phyloP scores from a whole-genome alignment of 1,140 invertebrate species.

The Pararge aegeria region DNA sequence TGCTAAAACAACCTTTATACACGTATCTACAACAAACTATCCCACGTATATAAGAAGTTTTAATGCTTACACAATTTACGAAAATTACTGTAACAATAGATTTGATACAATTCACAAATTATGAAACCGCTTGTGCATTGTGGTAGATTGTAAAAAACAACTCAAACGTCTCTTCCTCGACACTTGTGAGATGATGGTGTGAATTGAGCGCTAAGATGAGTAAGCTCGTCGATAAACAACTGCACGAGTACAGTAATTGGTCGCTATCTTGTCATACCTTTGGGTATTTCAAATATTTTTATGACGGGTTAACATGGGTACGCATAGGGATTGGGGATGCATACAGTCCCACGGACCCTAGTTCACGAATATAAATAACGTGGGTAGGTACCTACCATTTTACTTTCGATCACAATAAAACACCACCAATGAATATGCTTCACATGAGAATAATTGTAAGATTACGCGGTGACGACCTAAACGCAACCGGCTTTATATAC shows the following conservation, averaged over 20 bases:
- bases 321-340: constrained; percentile 9
- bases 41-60: too few species aligned
- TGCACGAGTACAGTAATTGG: constrained; percentile 67
- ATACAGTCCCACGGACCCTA: constrained; percentile 12
- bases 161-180: constrained; percentile 47
- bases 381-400: too few species aligned
- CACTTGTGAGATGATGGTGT: constrained; percentile 76
- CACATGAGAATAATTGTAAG: too few species aligned
- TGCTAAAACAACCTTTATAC: too few species aligned
- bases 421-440: too few species aligned
- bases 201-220: constrained; percentile 74
- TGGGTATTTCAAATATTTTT: constrained; percentile 38
- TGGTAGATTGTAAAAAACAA: constrained; percentile 55
- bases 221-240: constrained; percentile 74
- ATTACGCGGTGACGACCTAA: too few species aligned
- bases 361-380: neutral
- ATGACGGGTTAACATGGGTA: constrained; percentile 1
- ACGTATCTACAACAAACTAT: too few species aligned
- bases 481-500: too few species aligned
- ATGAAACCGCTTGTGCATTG: constrained; percentile 36
- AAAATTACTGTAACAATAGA: too few species aligned
- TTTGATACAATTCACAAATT: too few species aligned
- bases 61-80: too few species aligned
- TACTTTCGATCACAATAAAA: too few species aligned
- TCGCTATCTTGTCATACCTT: constrained; percentile 63